Percentiles rank a stretch among this genome's conserved stretches.
phyloP scores from a whole-genome alignment of 2,888 invertebrate genomes.

The Melinaea menophilus region DNA sequence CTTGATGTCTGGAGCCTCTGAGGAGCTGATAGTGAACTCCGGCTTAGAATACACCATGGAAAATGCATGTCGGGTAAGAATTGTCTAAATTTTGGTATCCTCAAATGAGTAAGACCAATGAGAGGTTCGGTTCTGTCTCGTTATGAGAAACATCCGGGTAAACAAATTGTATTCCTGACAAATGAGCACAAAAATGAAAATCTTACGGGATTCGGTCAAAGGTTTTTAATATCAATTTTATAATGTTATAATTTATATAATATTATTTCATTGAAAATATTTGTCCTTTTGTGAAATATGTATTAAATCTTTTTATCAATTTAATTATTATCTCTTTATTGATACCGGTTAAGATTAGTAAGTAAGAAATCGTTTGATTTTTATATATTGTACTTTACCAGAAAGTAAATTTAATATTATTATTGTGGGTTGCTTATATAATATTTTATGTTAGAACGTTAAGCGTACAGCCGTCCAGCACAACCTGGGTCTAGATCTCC shows the following conservation, averaged over 20 bases:
- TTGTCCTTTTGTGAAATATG: too few species aligned
- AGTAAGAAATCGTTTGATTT: too few species aligned
- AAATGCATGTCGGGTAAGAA: slow-evolving; percentile 78
- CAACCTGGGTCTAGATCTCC: slow-evolving; percentile 86
- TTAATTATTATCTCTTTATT: background rate
- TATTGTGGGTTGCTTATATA: background rate
- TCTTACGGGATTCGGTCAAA: too few species aligned
- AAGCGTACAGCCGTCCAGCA: slow-evolving; percentile 81
- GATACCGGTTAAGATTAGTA: background rate
- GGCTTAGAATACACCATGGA: slow-evolving; percentile 91
- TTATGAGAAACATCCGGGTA: too few species aligned
- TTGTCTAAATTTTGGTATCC: too few species aligned
- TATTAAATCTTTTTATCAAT: background rate
- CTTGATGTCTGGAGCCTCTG: slow-evolving; percentile 86
- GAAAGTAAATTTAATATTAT: background rate
- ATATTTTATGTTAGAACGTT: slow-evolving; percentile 70
- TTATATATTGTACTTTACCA: background rate
- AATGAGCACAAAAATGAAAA: too few species aligned
- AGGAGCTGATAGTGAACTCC: slow-evolving; percentile 91
- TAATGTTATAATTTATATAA: too few species aligned
- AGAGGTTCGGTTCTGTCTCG: too few species aligned
- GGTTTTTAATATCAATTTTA: too few species aligned
- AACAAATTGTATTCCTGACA: too few species aligned
- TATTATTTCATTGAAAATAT: too few species aligned
- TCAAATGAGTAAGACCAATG: too few species aligned